Percentiles rank a stretch among this genome's conserved stretches.
Conservation (phyloP, 2,888 invertebrate genomes). For the Tetranychus piercei region DNA sequence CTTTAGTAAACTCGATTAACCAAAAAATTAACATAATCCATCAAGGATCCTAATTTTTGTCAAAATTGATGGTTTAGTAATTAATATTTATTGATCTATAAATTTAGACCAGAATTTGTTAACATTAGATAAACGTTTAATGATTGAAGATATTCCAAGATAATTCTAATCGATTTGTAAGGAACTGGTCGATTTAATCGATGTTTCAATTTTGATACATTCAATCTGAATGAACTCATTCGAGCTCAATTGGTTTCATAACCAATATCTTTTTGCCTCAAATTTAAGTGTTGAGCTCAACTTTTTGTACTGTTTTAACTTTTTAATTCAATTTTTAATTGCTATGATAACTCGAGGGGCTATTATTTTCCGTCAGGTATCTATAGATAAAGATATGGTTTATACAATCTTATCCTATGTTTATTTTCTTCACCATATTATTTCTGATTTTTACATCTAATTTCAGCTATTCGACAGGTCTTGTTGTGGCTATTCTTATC, state of each 20-base stretch:
- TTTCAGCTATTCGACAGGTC: conserved; percentile 67
- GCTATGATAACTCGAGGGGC: neutral
- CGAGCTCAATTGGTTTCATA: neutral
- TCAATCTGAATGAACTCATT: neutral
- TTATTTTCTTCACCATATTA: neutral
- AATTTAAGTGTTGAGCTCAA: neutral
- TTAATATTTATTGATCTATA: too few relatives aligned
- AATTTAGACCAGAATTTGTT: too few relatives aligned
- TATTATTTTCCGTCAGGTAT: neutral
- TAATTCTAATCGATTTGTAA: neutral
- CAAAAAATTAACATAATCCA: too few relatives aligned
- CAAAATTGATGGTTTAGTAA: too few relatives aligned
- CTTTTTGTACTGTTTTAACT: neutral
- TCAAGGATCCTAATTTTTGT: too few relatives aligned
- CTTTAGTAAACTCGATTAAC: too few relatives aligned
- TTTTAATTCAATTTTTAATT: neutral
- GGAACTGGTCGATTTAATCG: neutral
- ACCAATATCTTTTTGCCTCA: neutral
- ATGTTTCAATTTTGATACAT: neutral
- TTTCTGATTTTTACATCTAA: neutral
- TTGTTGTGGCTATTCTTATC: conserved; percentile 84
- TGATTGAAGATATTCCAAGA: neutral
- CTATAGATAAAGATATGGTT: neutral
- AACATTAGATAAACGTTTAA: too few relatives aligned
- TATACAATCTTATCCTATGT: neutral